Conservation (phyloP, 2,113 vertebrate species). For the Lepisosteus osseus region DNA sequence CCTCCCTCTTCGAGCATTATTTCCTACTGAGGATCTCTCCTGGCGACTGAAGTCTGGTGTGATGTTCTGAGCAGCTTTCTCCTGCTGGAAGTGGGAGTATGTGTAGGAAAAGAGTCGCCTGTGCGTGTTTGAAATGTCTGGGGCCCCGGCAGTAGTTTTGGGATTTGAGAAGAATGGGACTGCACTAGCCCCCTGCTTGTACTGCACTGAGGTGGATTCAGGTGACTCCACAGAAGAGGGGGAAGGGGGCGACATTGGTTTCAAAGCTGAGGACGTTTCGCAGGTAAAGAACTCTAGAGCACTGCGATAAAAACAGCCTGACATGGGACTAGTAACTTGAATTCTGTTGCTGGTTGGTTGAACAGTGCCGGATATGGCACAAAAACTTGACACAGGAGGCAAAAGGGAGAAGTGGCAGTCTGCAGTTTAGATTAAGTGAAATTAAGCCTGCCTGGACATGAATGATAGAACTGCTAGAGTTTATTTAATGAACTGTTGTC, state of each 20-base stretch:
- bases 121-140: constrained; percentile 12
- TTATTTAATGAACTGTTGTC: constrained; percentile 51
- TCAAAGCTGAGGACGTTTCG: constrained; percentile 43
- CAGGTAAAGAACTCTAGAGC: constrained; percentile 48
- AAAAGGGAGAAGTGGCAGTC: constrained; percentile 49
- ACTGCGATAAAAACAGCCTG: constrained; percentile 61
- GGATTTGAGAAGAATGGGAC: constrained; percentile 8
- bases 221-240: constrained; percentile 26
- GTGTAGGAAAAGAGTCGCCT: constrained; percentile 11
- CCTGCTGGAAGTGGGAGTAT: constrained; percentile 50
- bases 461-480: constrained; percentile 53
- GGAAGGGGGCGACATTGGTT: constrained; percentile 23
- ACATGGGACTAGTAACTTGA: constrained; percentile 54
- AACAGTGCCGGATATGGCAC: constrained; percentile 25
- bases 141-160: constrained; percentile 15
- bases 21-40: constrained; percentile 80
- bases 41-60: constrained; percentile 49
- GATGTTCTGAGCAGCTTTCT: constrained; percentile 61
- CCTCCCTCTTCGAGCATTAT: constrained; percentile 85
- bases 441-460: constrained; percentile 46
- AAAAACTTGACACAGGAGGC: constrained; percentile 25
- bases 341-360: constrained; percentile 41
- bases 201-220: constrained; percentile 41
- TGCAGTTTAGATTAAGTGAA: constrained; percentile 38
- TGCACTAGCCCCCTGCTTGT: constrained; percentile 27